Evolutionary conservation across 2,888 invertebrate species (phyloP), one percentile per base, ranked within the genome.

Genomic region (Polydrusus tereticollis): DNA sequence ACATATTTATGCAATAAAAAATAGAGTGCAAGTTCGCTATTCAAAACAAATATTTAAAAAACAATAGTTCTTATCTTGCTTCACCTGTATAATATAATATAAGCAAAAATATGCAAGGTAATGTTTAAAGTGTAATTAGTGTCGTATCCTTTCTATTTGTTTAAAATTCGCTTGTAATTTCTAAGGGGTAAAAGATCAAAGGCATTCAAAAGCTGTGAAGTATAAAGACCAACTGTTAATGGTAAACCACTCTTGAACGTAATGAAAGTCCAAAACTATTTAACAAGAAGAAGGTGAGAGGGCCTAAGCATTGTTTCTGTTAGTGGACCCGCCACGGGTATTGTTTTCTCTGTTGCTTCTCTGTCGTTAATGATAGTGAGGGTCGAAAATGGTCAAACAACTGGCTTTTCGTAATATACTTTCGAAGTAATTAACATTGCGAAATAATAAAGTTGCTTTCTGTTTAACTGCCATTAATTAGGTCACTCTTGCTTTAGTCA

Each of bases 261-360:
- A 69, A 73, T 69, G 69, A 73, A 73, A 73, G 73, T 73, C 59
- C 69, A 73, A 65, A 73, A 73, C 73, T 73, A 73, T 73, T 73
- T 69, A 69, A 73, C 73, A 72, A 72, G 72, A 72, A 72, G 73
- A 64, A 65, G 73, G 69, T 65, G 73, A 65, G 64, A 65, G 68
- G 59, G 38, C 64, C 60, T 43, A 36, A 73, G 69, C 69, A 69
- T 73, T 73, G 73, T 73, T 73, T 69, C 73, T 73, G 68, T 52
- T 60, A 73, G 69, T 69, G 65, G 73, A 43, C 73, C 69, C 60
- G 58, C 58, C 43, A 57, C n/a, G 43, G 38, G 64, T 68, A 69
- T 73, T 68, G 65, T 69, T 69, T 72, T 69, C 69, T 52, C 52
- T 33, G 68, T 64, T 45, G 59, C 23, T 72, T 64, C 64, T 50